A percentile compares a stretch with the other conserved stretches of the same genome.
phyloP scores from a whole-genome alignment of 2,797 vertebrate genomes.

The Mormyrus proboscirostris region DNA sequence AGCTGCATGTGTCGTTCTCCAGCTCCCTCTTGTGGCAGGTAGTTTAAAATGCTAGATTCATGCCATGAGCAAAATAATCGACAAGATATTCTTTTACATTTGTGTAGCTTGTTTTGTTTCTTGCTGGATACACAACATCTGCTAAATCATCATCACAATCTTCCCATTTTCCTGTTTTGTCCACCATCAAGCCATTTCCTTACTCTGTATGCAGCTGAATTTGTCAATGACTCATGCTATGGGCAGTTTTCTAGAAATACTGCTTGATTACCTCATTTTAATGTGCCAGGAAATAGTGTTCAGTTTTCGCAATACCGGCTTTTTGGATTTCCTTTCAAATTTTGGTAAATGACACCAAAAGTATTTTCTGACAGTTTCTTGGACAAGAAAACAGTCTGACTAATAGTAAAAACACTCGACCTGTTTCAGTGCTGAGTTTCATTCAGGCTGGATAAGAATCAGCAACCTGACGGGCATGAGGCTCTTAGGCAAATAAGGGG shows the following conservation, averaged over 20 bases:
- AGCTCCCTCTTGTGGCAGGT: neutral
- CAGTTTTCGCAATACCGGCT: neutral
- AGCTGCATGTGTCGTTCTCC: neutral
- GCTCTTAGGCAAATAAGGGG: neutral
- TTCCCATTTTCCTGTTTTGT: neutral
- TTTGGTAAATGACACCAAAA: neutral
- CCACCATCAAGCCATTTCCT: neutral
- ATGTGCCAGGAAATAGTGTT: neutral
- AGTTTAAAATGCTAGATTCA: neutral
- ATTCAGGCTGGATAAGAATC: neutral
- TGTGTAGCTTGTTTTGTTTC: neutral
- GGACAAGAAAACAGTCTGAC: neutral
- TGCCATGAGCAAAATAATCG: neutral
- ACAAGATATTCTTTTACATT: neutral
- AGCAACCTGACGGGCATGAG: neutral
- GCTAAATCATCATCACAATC: neutral
- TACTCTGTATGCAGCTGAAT: neutral
- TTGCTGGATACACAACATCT: neutral
- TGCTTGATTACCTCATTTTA: neutral
- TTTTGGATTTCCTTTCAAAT: neutral
- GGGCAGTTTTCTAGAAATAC: neutral
- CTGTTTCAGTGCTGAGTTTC: neutral
- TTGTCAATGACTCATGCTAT: neutral
- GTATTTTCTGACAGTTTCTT: neutral
- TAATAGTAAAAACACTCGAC: neutral